Conservation (phyloP, 2,797 vertebrate species). For the Acrossocheilus wenchowensis region DNA sequence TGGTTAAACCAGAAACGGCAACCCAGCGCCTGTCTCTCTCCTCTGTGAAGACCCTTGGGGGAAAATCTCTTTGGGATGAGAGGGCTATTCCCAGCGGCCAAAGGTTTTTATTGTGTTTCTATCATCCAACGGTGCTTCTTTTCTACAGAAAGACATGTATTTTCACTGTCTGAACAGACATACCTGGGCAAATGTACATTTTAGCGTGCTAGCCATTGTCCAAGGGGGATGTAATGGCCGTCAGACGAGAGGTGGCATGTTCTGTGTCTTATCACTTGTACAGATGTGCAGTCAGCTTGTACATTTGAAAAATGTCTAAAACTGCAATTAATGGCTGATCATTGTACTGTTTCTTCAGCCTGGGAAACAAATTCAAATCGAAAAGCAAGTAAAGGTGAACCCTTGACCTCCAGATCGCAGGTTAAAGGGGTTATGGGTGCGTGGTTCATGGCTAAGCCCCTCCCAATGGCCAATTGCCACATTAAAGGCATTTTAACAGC, state of each 20-base stretch:
- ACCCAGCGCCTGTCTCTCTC: constrained; percentile 52
- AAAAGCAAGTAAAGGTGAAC: constrained; percentile 40
- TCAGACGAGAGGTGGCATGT: constrained; percentile 54
- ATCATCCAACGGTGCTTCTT: constrained; percentile 70
- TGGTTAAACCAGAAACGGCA: constrained; percentile 57
- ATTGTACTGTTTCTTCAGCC: constrained; percentile 35
- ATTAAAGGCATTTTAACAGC: constrained; percentile 60
- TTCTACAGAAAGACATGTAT: constrained; percentile 64
- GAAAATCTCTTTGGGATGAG: constrained; percentile 52
- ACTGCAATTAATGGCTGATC: constrained; percentile 37
- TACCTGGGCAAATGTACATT: constrained; percentile 59
- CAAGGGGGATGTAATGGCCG: constrained; percentile 47
- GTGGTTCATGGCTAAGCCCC: constrained; percentile 53
- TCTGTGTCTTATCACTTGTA: constrained; percentile 40
- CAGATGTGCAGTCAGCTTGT: constrained; percentile 34
- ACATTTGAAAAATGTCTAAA: constrained; percentile 49
- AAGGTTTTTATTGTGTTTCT: constrained; percentile 63
- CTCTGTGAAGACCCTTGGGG: constrained; percentile 57
- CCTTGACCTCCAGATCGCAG: not conserved
- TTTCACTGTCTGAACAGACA: constrained; percentile 61
- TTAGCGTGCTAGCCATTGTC: constrained; percentile 50
- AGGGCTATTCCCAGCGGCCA: constrained; percentile 58
- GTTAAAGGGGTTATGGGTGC: constrained; percentile 36
- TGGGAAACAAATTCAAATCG: not conserved
- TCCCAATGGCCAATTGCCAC: constrained; percentile 56